These are phyloP conservation scores for Cyclophora albipunctata DNA, from an alignment of 2,888 invertebrate genomes.

Conservation along the genomic window DNA sequence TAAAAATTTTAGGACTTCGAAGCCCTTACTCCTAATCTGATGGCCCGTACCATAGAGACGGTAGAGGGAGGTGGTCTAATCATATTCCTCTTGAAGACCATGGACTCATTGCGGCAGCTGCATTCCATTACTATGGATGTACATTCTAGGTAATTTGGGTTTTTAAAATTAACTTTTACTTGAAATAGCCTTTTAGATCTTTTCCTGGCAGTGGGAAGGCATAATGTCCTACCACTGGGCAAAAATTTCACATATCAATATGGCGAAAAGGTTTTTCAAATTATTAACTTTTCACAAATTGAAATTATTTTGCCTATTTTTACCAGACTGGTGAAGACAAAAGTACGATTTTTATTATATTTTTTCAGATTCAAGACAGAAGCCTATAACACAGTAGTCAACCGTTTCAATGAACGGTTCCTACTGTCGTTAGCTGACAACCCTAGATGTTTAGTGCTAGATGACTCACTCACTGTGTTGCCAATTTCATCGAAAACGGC, in stretches of 20 bases:
- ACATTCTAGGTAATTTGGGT: constrained; percentile 80
- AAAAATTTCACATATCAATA: no score
- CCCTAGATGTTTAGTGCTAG: constrained; percentile 91
- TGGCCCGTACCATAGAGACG: constrained; percentile 97
- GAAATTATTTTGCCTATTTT: no score
- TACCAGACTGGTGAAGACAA: no score
- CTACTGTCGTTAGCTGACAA: constrained; percentile 92
- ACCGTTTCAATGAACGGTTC: constrained; percentile 97
- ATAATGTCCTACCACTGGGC: no score
- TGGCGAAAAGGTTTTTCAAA: no score
- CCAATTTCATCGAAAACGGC: constrained; percentile 94
- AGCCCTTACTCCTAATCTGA: constrained; percentile 96
- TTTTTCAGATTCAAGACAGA: constrained; percentile 88
- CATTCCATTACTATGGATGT: constrained; percentile 99
- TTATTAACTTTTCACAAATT: no score
- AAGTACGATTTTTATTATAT: background rate
- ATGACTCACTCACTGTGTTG: constrained; percentile 93
- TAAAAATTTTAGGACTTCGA: constrained; percentile 87
- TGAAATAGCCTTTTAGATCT: no score
- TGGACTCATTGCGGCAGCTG: constrained; percentile 93
- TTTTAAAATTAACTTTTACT: no score
- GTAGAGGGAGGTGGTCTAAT: constrained; percentile 98
- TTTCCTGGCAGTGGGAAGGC: no score
- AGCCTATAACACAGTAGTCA: constrained; percentile 92
- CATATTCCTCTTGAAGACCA: constrained; percentile 88